Base-by-base conservation (phyloP, 2,888 invertebrate genomes). In the Thymelicus acteon region DNA sequence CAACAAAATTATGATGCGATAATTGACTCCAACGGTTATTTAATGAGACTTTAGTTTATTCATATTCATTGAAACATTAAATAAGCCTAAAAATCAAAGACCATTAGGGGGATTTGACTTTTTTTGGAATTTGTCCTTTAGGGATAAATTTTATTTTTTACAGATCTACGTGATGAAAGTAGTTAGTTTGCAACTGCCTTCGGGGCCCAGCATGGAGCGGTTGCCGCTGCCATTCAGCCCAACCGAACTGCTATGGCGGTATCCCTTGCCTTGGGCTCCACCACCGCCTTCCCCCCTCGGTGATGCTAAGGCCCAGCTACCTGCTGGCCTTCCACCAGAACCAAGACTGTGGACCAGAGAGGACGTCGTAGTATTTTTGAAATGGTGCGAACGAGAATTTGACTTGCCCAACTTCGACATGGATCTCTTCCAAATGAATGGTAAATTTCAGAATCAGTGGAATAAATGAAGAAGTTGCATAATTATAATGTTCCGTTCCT, bases 381-480 rank as follows among this genome's bases (percentile, higher is more conserved):
- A 97, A 84, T 98, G 98, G 97, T 97, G 98, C 77, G 98, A 98
- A 89, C 95, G 97, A 76, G 98, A 98, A 91, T 98, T 98, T 87
- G 98, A 98, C 89, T 93, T 98, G 77, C 98, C 98, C 67, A 96
- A 97, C 79, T 97, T 98, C 85, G 98, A 98, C 85, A 96, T 97
- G 95, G 98, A 98, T 84, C 96, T 97, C 91, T 98, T 98, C 88
- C 98, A 98, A 94, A 98, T 98, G 98, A 98, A 98, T 88, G 98
- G 98, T 95, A 92, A 94, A 89, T 49, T 15, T 13, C 13, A 58
- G 12, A 13, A 5, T 2, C n/a, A 54, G 10, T 54, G 19, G 19
- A 54, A 24, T 24, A 13, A 52, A 24, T 44, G 8, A 54, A 12
- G 2, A 7, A 10, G 24, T 31, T 7, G 10, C n/a, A 31, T 40